Conservation (phyloP, 2,113 vertebrate species). For the Silurus meridionalis region DNA sequence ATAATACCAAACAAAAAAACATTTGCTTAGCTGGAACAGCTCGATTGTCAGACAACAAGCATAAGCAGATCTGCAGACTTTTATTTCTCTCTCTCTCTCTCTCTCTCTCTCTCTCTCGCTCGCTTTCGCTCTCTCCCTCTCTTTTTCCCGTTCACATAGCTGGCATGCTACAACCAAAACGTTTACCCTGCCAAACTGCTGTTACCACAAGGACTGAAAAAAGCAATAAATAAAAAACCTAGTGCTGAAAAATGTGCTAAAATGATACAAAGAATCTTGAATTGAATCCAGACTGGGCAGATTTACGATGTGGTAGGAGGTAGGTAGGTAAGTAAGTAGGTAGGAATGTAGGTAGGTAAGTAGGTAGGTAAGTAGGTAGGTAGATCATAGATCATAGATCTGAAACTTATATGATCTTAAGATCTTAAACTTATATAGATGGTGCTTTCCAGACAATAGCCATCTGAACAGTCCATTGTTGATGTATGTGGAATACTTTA, state of each 20-base stretch:
- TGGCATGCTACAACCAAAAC: conserved; percentile 9
- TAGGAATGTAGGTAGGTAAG: too few relatives aligned
- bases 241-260: background rate
- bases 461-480: too few relatives aligned
- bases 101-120: conserved; percentile 40
- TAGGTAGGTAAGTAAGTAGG: background rate
- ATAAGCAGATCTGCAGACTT: background rate
- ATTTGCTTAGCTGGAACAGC: conserved; percentile 39
- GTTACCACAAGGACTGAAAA: background rate
- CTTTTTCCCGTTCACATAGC: background rate
- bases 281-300: background rate
- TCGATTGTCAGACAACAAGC: conserved; percentile 17
- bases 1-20: conserved; percentile 46
- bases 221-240: background rate
- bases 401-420: too few relatives aligned
- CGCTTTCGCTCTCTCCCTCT: background rate
- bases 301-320: background rate
- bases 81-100: conserved; percentile 15
- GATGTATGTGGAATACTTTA: too few relatives aligned
- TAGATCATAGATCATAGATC: too few relatives aligned
- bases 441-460: too few relatives aligned
- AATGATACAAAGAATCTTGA: background rate
- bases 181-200: conserved; percentile 11
- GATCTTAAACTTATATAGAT: too few relatives aligned
- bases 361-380: too few relatives aligned